Evolutionary conservation across 1,140 invertebrate genomes (phyloP), one percentile per base, ranked within the genome.

Genomic region (Belonocnema kinseyi): DNA sequence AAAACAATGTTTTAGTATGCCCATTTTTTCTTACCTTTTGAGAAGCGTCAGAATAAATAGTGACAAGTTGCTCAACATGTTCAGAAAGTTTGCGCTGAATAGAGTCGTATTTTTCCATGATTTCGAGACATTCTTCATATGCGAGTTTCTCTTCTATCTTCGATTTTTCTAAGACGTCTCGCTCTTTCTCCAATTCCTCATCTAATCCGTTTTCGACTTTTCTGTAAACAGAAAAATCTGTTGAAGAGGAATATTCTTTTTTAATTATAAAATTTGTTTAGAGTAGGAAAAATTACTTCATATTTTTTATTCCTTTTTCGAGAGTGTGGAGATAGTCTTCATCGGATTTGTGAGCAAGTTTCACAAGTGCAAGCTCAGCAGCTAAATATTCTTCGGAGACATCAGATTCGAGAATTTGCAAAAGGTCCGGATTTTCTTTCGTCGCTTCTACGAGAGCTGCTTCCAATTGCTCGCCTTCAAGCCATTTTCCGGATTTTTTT

Each of bases 101-200:
- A 5, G 21, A 19, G 75, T 92, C 83, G 72, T 88, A 89, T 52
- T 88, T 61, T 46, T 90, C 78, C 11, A 90, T 14, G 73, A 85
- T 58, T 11, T 71, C 14, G 7, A 50, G 56, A 78, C 89, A 90
- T 72, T 89, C 85, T 0, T 85, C 75, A 19, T 88, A 89, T 12
- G 72, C 50, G 76, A 89, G 83, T 75, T 88, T 75, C 2, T 79
- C 54, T 80, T 87, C 81, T 72, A 89, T 86, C 40, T 81, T 77
- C 73, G 87, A 78, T 82, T 85, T 88, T 70, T 86, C 77, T 14
- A 90, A 50, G 3, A 33, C 21, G 40, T 72, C 73, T 75, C 86
- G 79, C 80, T 88, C 85, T 52, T 86, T 75, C 56, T 90, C 87
- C 51, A 89, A 81, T 8, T 89, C 61, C n/a, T 88, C 86, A 26